Conservation (phyloP, 1,140 invertebrate species). For the Bombus breviceps region DNA sequence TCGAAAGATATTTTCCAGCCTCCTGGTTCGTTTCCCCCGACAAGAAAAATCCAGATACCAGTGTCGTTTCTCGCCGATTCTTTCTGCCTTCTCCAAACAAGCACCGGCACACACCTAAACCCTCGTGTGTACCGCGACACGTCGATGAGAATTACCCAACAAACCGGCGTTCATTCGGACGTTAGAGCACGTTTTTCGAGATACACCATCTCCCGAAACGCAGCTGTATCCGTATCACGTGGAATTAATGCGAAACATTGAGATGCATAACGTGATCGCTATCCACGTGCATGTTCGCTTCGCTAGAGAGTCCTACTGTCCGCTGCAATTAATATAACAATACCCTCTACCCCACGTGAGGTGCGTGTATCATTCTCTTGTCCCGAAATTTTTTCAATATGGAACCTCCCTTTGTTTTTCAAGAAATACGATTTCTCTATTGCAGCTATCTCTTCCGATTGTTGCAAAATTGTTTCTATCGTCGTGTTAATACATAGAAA, state of each 20-base stretch:
- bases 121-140: not conserved
- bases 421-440: too few relatives aligned
- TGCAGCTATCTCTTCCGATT: too few relatives aligned
- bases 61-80: not conserved
- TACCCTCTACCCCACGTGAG: conserved; percentile 47
- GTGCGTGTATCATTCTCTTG: not conserved
- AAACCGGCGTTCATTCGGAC: not conserved
- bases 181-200: not conserved
- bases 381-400: too few relatives aligned
- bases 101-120: not conserved
- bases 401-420: too few relatives aligned
- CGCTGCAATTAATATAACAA: conserved; percentile 58
- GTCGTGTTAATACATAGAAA: too few relatives aligned
- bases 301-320: not conserved
- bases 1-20: conserved; percentile 32
- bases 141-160: not conserved
- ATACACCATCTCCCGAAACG: not conserved
- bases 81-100: not conserved
- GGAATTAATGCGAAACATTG: conserved; percentile 35
- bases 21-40: not conserved
- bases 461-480: too few relatives aligned
- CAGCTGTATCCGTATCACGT: conserved; percentile 8
- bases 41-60: not conserved
- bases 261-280: conserved; percentile 60
- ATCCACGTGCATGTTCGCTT: conserved; percentile 29